Base-by-base conservation (phyloP, 2,113 vertebrate genomes). In the Spilogale gracilis region DNA sequence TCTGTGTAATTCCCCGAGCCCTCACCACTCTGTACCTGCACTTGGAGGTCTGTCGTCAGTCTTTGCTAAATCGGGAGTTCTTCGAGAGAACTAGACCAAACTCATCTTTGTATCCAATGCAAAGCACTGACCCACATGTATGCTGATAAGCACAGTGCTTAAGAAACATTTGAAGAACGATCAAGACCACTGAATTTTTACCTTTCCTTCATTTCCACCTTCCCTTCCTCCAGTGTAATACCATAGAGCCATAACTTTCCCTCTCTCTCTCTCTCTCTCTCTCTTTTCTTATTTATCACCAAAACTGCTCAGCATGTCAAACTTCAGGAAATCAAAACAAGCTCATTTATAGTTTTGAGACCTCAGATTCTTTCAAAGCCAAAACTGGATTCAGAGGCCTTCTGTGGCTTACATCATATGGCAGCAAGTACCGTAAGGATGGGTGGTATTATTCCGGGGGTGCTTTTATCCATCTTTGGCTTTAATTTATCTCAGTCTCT, bases 1-100 rank as follows among this genome's bases (percentile, higher is more conserved):
- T 30, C 56, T 8, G 16, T 9, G 0, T 32, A 1, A 58, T n/a
- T 25, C 73, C 32, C 38, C 38, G 0, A 30, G 69, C 48, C 0
- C 17, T 38, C 4, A 13, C 54, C 38, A 6, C 30, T 11, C 7
- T 0, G 25, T n/a, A 0, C 27, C 27, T 43, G 60, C n/a, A 56
- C 18, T 11, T 6, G 14, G 38, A 9, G 38, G 38, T n/a, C 25
- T 32, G 5, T 32, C 61, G 4, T 32, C 61, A 13, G 85, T 61
- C 48, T 74, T 65, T 54, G 18, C 67, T 65, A 89, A 48, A 20
- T 27, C 3, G 17, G 32, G 38, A 65, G 27, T 21, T 86, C 63
- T 30, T 50, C 9, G 18, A 38, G 21, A 32, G 61, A 94, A n/a
- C 38, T 17, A 21, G 73, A 25, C 82, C 50, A 20, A 30, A 11